A percentile compares a stretch with the other conserved stretches of the same genome.
These are phyloP conservation scores for Druceiella hillmani DNA, from an alignment of 2,888 invertebrate species.

Conservation along the genomic window DNA sequence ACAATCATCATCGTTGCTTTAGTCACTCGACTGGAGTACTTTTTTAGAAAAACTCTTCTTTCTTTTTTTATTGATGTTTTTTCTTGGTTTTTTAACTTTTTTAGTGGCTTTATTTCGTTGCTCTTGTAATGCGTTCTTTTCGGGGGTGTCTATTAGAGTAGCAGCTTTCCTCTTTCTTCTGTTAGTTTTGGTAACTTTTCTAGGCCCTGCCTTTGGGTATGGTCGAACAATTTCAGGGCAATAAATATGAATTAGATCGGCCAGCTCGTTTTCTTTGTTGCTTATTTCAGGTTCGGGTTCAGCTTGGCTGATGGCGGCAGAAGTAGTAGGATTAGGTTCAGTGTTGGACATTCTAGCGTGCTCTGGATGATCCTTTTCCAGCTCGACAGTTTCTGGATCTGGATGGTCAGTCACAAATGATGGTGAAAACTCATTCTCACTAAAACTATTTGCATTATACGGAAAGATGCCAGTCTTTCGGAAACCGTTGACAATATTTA, in stretches of 20 bases:
- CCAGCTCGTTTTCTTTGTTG: slow-evolving; percentile 21
- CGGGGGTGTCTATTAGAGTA: slow-evolving; percentile 20
- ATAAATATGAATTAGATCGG: slow-evolving; percentile 17
- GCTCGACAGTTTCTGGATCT: slow-evolving; percentile 15
- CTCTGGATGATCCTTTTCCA: slow-evolving; percentile 19
- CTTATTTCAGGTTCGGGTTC: slow-evolving; percentile 22
- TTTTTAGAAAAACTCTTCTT: too few species aligned
- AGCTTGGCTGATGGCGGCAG: slow-evolving; percentile 22
- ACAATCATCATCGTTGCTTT: too few species aligned
- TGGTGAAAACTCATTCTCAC: slow-evolving; percentile 21
- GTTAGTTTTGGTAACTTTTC: slow-evolving; percentile 21
- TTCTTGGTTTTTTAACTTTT: too few species aligned
- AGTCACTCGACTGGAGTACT: too few species aligned
- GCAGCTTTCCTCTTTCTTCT: slow-evolving; percentile 22
- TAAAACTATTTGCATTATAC: slow-evolving; percentile 18
- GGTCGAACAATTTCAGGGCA: slow-evolving; percentile 24
- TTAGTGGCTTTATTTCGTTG: too few species aligned
- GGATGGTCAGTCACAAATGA: slow-evolving; percentile 25
- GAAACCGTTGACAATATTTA: slow-evolving; percentile 20
- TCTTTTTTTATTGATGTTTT: too few species aligned
- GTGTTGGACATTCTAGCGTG: slow-evolving; percentile 17
- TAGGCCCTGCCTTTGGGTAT: slow-evolving; percentile 23
- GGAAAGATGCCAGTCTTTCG: slow-evolving; percentile 23
- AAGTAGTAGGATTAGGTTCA: slow-evolving; percentile 14
- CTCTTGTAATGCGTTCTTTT: slow-evolving; percentile 17